These are phyloP conservation scores for Percopsis transmontana DNA, from an alignment of 2,113 vertebrate genomes.

Conservation along the genomic window DNA sequence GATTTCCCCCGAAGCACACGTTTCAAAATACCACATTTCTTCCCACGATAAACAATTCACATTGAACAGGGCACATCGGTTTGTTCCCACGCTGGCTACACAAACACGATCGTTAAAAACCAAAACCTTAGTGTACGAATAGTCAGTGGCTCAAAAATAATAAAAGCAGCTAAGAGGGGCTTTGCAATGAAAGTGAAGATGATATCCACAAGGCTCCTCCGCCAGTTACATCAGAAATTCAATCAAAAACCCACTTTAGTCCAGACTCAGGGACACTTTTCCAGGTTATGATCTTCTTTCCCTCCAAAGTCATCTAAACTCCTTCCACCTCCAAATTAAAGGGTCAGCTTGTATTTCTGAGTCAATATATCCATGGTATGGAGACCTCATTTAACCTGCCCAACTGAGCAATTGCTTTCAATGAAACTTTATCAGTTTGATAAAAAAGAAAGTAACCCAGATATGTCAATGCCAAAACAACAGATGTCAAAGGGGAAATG, in stretches of 20 bases:
- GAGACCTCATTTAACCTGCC: slow-evolving; percentile 10
- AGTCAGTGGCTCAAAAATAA: not conserved
- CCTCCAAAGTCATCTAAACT: not conserved
- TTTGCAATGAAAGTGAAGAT: not conserved
- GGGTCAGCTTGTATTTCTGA: not conserved
- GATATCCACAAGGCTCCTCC: not conserved
- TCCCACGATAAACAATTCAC: no score
- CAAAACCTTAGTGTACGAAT: not conserved
- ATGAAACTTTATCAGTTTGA: slow-evolving; percentile 22
- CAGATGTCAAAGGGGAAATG: not conserved
- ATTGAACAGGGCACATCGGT: no score
- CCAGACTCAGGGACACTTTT: not conserved
- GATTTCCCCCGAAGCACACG: not conserved
- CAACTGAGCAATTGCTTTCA: slow-evolving; percentile 13
- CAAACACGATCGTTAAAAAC: no score
- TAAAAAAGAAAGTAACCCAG: not conserved
- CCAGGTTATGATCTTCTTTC: not conserved
- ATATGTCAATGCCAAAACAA: not conserved
- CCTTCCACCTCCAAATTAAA: slow-evolving; percentile 3
- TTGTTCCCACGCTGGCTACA: no score
- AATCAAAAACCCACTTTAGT: slow-evolving; percentile 1
- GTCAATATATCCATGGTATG: not conserved
- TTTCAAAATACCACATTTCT: no score
- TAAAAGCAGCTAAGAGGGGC: not conserved
- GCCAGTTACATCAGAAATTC: not conserved